A percentile compares a stretch with the other conserved stretches of the same genome.
Evolutionary conservation across 2,888 invertebrate genomes (phyloP).

Genomic region (Agonopterix subpropinquella): DNA sequence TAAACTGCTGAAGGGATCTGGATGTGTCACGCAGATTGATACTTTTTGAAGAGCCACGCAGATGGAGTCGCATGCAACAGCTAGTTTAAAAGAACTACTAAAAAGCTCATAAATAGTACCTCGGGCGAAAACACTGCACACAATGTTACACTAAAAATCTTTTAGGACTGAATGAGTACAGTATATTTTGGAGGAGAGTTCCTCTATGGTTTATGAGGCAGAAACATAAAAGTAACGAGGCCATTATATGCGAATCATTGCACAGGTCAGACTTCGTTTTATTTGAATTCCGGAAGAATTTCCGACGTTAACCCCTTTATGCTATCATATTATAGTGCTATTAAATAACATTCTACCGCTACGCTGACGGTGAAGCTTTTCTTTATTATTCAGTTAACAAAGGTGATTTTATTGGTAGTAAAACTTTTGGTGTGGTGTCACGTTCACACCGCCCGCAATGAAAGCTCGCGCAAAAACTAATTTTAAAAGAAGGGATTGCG

Average conservation of each 20-base stretch:
- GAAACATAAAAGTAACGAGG: conserved; percentile 36
- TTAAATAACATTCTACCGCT: conserved; percentile 9
- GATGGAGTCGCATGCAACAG: no score
- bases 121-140: no score
- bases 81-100: no score
- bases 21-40: no score
- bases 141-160: not conserved
- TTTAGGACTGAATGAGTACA: not conserved
- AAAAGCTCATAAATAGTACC: no score
- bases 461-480: no score
- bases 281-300: conserved; percentile 23
- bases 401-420: no score
- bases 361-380: not conserved
- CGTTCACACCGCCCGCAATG: no score
- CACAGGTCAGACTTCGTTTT: conserved; percentile 28
- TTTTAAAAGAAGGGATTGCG: no score
- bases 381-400: not conserved
- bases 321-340: conserved; percentile 13
- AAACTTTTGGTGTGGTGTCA: no score
- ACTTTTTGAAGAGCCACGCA: no score
- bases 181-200: not conserved
- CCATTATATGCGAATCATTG: conserved; percentile 32
- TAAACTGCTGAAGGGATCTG: no score
- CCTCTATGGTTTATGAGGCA: conserved; percentile 27
- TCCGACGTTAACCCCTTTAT: conserved; percentile 14